Conservation (phyloP, 2,113 vertebrate species). For the Carlito syrichta region DNA sequence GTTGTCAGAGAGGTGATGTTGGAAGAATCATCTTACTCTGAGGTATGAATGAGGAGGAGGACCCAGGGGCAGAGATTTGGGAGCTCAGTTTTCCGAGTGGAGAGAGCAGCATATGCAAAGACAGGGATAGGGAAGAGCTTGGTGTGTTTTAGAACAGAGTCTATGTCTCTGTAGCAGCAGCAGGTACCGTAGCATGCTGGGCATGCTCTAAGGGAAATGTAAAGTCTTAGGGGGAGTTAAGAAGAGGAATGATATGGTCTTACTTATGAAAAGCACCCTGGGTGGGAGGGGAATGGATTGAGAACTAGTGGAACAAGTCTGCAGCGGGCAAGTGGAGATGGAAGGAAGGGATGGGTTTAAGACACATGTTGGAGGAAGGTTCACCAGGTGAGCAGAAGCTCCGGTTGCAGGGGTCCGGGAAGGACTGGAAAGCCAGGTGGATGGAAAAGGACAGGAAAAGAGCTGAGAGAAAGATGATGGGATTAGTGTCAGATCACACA, state of each 20-base stretch:
- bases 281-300: background rate
- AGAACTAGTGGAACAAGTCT: background rate
- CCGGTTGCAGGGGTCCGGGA: background rate
- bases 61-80: background rate
- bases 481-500: background rate
- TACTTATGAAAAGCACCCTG: background rate
- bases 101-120: too few relatives aligned
- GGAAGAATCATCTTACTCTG: background rate
- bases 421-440: background rate
- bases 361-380: background rate
- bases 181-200: background rate
- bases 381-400: background rate
- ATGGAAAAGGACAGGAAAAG: background rate
- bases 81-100: background rate
- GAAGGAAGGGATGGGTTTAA: background rate
- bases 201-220: background rate
- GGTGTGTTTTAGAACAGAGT: background rate
- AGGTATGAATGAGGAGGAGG: background rate
- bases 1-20: background rate
- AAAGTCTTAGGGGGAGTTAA: background rate
- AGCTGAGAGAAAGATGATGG: background rate
- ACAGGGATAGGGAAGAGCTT: background rate
- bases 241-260: background rate
- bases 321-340: rapidly evolving
- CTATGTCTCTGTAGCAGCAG: background rate